Evolutionary conservation across 2,888 invertebrate species (phyloP).

Genomic region (Augochlorella aurata): DNA sequence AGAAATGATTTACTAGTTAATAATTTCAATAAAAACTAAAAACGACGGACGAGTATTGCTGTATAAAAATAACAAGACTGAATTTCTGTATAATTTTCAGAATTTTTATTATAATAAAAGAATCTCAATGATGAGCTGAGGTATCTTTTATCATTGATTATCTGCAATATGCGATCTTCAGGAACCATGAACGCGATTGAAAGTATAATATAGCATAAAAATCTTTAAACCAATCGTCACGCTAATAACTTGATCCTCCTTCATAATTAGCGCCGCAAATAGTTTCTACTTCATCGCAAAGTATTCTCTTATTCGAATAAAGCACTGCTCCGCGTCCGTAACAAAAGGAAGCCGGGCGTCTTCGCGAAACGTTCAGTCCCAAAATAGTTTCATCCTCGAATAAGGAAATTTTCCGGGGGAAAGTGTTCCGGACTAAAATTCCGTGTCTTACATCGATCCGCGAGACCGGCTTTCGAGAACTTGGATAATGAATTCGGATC

Average conservation of each 20-base stretch:
- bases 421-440: slow-evolving; percentile 22
- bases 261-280: neutral
- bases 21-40: too few relatives aligned
- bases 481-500: slow-evolving; percentile 37
- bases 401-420: neutral
- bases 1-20: too few relatives aligned
- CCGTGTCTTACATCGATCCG: slow-evolving; percentile 29
- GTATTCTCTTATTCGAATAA: neutral
- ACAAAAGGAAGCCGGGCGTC: too few relatives aligned
- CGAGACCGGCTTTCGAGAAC: slow-evolving; percentile 12
- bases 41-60: too few relatives aligned
- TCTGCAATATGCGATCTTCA: too few relatives aligned
- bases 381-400: neutral
- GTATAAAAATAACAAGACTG: too few relatives aligned
- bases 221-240: neutral
- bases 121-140: too few relatives aligned
- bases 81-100: too few relatives aligned
- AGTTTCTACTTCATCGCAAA: neutral
- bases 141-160: too few relatives aligned
- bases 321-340: neutral
- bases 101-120: too few relatives aligned
- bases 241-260: neutral
- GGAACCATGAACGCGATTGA: too few relatives aligned
- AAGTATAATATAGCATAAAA: neutral
- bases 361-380: neutral